Conservation (phyloP, 2,888 invertebrate genomes). For the Fragum whitleyi region DNA sequence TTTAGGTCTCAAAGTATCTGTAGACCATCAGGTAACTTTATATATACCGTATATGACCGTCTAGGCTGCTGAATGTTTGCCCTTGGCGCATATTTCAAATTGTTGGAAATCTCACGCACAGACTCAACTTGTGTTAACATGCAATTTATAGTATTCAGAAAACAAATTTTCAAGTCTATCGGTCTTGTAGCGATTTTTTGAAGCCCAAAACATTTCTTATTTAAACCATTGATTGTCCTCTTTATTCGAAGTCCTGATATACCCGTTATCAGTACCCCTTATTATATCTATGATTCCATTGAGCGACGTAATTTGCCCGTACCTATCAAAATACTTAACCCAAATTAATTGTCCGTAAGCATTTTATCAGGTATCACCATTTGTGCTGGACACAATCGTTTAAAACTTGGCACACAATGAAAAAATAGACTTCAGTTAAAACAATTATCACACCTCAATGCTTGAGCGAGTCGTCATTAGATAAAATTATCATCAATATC, state of each 20-base stretch:
- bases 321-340: constrained; percentile 44
- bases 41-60: too few relatives aligned
- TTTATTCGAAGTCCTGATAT: not conserved
- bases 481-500: constrained; percentile 20
- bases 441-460: constrained; percentile 42
- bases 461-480: constrained; percentile 36
- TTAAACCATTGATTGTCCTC: too few relatives aligned
- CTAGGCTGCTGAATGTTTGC: too few relatives aligned
- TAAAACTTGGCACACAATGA: constrained; percentile 59
- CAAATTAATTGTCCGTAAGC: constrained; percentile 53
- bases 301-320: constrained; percentile 17
- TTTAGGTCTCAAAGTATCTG: too few relatives aligned
- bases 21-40: too few relatives aligned
- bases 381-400: constrained; percentile 46
- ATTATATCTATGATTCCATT: not conserved
- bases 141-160: too few relatives aligned
- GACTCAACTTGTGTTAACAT: too few relatives aligned
- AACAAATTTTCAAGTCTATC: too few relatives aligned
- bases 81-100: too few relatives aligned
- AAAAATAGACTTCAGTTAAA: constrained; percentile 24
- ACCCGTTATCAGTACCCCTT: not conserved
- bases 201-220: too few relatives aligned
- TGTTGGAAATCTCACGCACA: too few relatives aligned
- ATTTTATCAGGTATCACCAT: constrained; percentile 11
- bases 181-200: too few relatives aligned